These are phyloP conservation scores for Lepisosteus oculatus DNA, from an alignment of 2,113 vertebrate genomes.

Conservation along the genomic window DNA sequence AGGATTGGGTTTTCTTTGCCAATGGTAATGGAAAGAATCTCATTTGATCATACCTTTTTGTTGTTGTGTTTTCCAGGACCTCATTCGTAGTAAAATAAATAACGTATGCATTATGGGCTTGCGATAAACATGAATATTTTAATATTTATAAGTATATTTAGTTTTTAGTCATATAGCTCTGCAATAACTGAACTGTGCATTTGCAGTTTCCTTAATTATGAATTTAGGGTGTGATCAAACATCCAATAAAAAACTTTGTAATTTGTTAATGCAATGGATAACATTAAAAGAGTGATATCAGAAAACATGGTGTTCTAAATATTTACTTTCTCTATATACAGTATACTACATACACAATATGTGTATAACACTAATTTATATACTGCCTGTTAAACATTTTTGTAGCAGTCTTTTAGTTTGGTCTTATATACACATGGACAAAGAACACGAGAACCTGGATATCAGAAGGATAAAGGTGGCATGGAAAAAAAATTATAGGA, in stretches of 20 bases:
- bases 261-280: no score
- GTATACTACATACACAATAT: no score
- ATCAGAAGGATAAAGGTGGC: slow-evolving; percentile 17
- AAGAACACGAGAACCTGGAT: slow-evolving; percentile 1
- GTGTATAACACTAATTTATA: slow-evolving; percentile 30
- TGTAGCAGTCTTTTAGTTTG: no score
- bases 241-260: no score
- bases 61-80: slow-evolving; percentile 47
- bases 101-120: slow-evolving; percentile 55
- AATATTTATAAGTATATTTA: slow-evolving; percentile 29
- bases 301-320: no score
- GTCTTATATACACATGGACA: no score
- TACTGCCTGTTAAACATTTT: no score
- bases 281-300: no score
- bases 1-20: slow-evolving; percentile 54
- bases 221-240: no score
- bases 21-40: slow-evolving; percentile 45
- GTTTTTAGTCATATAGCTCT: no score
- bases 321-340: no score
- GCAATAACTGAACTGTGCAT: neutral
- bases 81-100: slow-evolving; percentile 53
- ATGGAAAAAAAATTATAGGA: slow-evolving; percentile 15
- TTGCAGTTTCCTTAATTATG: no score
- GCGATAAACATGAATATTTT: slow-evolving; percentile 63
- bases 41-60: slow-evolving; percentile 48